Percentiles rank a stretch among this genome's conserved stretches.
These are phyloP conservation scores for Euspilapteryx auroguttella DNA, from an alignment of 2,888 invertebrate genomes.

Conservation along the genomic window DNA sequence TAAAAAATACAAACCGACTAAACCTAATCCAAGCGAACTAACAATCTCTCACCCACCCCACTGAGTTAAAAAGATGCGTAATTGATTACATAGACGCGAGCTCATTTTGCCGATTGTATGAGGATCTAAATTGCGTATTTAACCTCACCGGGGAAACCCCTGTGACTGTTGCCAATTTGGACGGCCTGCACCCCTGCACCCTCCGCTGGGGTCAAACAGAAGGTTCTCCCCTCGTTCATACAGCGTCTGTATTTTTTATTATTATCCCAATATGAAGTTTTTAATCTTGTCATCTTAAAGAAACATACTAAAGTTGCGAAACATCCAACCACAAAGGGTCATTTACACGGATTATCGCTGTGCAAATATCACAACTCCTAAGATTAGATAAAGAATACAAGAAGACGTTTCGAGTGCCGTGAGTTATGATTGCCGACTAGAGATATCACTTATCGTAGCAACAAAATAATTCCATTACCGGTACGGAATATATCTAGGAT, in stretches of 20 bases:
- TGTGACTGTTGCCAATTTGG: constrained; percentile 49
- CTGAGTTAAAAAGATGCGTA: constrained; percentile 44
- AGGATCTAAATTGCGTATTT: constrained; percentile 52
- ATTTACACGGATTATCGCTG: constrained; percentile 34
- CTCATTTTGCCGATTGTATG: constrained; percentile 55
- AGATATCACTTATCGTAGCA: too few relatives aligned
- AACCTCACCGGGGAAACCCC: constrained; percentile 50
- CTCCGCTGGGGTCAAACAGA: constrained; percentile 12
- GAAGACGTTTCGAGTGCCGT: constrained; percentile 25
- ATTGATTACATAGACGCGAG: constrained; percentile 50
- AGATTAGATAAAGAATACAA: constrained; percentile 53
- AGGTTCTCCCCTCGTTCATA: constrained; percentile 12
- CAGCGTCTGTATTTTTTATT: too few relatives aligned
- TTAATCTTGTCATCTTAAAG: too few relatives aligned
- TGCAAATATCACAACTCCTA: constrained; percentile 51
- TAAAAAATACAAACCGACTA: too few relatives aligned
- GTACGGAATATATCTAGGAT: too few relatives aligned
- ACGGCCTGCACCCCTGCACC: constrained; percentile 16
- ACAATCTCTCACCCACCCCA: too few relatives aligned
- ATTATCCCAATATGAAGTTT: too few relatives aligned
- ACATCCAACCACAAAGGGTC: constrained; percentile 35
- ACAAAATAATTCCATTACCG: too few relatives aligned
- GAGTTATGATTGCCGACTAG: constrained; percentile 28
- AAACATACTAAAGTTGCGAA: too few relatives aligned
- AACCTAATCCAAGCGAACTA: too few relatives aligned